Percentiles rank a stretch among this genome's conserved stretches.
Conservation (phyloP, 1,140 invertebrate species). For the Drosophila busckii region DNA sequence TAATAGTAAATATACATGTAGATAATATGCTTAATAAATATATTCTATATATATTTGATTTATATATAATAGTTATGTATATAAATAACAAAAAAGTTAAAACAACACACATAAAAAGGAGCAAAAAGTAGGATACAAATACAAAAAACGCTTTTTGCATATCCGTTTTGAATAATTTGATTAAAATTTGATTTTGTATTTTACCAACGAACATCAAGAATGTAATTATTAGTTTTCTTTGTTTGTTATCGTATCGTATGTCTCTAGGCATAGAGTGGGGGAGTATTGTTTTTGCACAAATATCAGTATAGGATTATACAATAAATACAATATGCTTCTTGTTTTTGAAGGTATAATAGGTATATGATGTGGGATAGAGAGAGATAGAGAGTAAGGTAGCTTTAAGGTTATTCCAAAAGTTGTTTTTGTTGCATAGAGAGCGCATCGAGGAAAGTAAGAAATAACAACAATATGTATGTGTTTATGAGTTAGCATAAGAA, state of each 20-base stretch:
- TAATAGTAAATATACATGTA: constrained; percentile 78
- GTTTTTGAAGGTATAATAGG: too few species aligned
- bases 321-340: constrained; percentile 37
- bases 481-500: constrained; percentile 13
- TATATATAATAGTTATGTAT: constrained; percentile 69
- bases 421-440: constrained; percentile 17
- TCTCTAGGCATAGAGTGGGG: constrained; percentile 50
- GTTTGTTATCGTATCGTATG: constrained; percentile 14
- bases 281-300: constrained; percentile 74
- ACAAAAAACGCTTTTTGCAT: too few species aligned
- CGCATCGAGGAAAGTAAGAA: constrained; percentile 16
- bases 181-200: constrained; percentile 49
- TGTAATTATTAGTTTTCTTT: constrained; percentile 3
- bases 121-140: constrained; percentile 63
- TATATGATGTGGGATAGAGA: too few species aligned
- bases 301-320: constrained; percentile 48
- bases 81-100: constrained; percentile 70
- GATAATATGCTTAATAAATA: constrained; percentile 77
- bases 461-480: constrained; percentile 34
- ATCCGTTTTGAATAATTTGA: constrained; percentile 27
- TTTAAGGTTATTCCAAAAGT: too few species aligned
- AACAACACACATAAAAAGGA: constrained; percentile 77
- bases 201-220: constrained; percentile 66
- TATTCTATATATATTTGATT: constrained; percentile 47
- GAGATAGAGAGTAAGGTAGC: too few species aligned